Evolutionary conservation across 2,888 invertebrate genomes (phyloP).

Genomic region (Philopedon plagiatum): DNA sequence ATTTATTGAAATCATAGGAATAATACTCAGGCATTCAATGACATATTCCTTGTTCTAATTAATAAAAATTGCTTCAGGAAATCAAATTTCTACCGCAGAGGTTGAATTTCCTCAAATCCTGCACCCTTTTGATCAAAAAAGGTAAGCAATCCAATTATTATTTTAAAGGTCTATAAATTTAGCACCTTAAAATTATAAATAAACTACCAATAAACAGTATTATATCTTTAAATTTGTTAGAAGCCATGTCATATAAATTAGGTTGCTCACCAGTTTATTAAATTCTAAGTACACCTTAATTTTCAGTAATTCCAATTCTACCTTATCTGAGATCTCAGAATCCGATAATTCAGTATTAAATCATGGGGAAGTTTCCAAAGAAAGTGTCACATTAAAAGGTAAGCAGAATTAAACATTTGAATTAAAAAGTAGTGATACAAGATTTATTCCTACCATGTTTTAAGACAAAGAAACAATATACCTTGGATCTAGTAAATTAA

Average conservation of each 20-base stretch:
- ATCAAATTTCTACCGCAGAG: constrained; percentile 10
- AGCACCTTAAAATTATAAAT: background rate
- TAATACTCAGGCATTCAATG: constrained; percentile 21
- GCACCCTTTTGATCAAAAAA: constrained; percentile 10
- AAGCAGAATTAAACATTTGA: constrained; percentile 10
- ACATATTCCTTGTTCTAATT: constrained; percentile 11
- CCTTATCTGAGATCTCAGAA: constrained; percentile 33
- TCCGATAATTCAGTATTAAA: constrained; percentile 26
- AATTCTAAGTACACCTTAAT: constrained; percentile 10
- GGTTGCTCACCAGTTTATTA: background rate
- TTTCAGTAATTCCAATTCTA: constrained; percentile 22
- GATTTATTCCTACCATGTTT: background rate
- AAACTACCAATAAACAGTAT: background rate
- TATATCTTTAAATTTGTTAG: no score
- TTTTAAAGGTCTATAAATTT: background rate
- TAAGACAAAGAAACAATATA: background rate
- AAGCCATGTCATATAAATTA: background rate
- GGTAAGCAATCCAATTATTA: constrained; percentile 9
- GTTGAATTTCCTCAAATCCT: constrained; percentile 4
- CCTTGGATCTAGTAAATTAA: background rate
- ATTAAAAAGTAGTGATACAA: background rate
- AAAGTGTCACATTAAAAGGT: constrained; percentile 35
- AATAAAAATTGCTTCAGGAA: constrained; percentile 22
- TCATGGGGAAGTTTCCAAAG: constrained; percentile 27
- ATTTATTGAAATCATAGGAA: constrained; percentile 17